Conservation (phyloP, 2,888 invertebrate species). For the Drosophila greeni region DNA sequence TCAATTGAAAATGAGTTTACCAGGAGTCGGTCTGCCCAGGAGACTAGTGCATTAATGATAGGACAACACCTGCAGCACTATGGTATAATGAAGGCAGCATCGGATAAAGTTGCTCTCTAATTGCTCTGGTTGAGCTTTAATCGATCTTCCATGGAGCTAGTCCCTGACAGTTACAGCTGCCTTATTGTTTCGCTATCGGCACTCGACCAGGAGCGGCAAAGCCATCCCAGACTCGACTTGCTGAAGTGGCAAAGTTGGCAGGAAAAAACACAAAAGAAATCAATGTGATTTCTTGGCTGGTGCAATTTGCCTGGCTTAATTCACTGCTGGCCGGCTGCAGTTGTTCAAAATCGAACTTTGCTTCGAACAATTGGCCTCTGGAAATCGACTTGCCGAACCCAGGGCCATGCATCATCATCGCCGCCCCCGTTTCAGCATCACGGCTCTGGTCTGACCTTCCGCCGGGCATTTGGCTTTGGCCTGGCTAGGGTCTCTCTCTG, state of each 20-base stretch:
- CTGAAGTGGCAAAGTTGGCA: conserved; percentile 13
- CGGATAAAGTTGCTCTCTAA: not conserved
- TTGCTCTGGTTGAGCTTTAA: not conserved
- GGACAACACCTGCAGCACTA: not conserved
- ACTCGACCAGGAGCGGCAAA: not conserved
- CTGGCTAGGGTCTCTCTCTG: not conserved
- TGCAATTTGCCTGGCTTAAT: conserved; percentile 30
- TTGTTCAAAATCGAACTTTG: not conserved
- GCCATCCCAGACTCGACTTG: not conserved
- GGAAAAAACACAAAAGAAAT: conserved; percentile 7
- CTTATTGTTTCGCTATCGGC: not conserved
- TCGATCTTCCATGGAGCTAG: not conserved
- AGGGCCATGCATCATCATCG: conserved; percentile 39
- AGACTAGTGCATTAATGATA: conserved; percentile 7
- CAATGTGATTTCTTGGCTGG: conserved; percentile 12
- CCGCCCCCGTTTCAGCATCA: conserved; percentile 17
- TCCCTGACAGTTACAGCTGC: not conserved
- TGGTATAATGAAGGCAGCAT: not conserved
- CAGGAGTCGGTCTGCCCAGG: not conserved
- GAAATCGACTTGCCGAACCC: conserved; percentile 49
- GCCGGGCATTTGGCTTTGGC: conserved; percentile 13
- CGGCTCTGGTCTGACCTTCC: conserved; percentile 25
- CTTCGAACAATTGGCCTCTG: conserved; percentile 31
- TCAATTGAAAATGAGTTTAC: conserved; percentile 10
- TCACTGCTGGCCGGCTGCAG: conserved; percentile 17